These are phyloP conservation scores for Xiphydria camelus DNA, from an alignment of 2,888 invertebrate genomes.

Conservation along the genomic window DNA sequence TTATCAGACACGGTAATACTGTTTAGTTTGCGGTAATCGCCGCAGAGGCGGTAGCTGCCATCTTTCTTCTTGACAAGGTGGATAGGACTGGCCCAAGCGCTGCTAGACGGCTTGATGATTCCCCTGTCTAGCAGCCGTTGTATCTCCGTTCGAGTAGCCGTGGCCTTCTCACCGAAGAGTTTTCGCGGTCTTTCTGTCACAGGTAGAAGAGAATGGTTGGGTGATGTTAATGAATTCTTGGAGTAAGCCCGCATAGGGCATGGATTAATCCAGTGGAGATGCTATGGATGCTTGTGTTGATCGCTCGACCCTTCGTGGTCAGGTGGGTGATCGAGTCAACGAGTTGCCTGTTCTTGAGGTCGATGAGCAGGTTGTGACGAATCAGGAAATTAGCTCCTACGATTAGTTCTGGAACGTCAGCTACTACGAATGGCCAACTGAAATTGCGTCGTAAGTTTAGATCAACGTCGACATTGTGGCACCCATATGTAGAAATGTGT, in stretches of 20 bases:
- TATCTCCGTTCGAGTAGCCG: constrained; percentile 11
- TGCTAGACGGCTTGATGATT: no score
- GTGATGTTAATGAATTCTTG: no score
- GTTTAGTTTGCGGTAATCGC: no score
- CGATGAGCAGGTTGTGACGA: constrained; percentile 13
- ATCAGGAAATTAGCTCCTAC: no score
- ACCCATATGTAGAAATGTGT: constrained; percentile 18
- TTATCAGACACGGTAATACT: no score
- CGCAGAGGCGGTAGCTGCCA: no score
- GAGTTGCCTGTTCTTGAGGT: constrained; percentile 12
- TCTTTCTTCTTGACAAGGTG: no score
- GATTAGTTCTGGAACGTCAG: constrained; percentile 13
- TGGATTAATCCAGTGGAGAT: constrained; percentile 10
- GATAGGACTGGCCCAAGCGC: no score
- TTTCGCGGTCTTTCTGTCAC: no score
- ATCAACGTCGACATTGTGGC: constrained; percentile 20
- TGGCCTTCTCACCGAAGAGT: constrained; percentile 11
- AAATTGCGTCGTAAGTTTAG: constrained; percentile 17
- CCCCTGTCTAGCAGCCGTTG: constrained; percentile 7
- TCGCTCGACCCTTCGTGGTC: constrained; percentile 9
- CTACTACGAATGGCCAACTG: constrained; percentile 18
- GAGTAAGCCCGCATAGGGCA: no score
- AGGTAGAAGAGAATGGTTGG: no score
- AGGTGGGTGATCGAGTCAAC: no score
- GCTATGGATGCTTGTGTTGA: constrained; percentile 1